Evolutionary conservation across 1,140 invertebrate genomes (phyloP), one percentile per base, ranked within the genome.

Genomic region (Papilio helenus): DNA sequence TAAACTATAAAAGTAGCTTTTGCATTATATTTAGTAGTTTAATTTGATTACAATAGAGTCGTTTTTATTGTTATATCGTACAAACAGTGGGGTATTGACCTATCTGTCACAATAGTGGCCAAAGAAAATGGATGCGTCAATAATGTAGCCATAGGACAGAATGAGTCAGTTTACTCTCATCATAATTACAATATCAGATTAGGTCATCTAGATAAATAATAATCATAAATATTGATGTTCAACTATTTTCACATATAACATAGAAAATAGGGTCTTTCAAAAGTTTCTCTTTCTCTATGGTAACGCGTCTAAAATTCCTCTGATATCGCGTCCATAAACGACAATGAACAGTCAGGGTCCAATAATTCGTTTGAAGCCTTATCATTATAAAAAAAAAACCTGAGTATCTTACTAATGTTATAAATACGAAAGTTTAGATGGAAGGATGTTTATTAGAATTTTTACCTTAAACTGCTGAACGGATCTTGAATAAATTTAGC

Each of bases 111-210:
- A 65, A 65, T 65, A 29, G 61, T 65, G 26, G 14, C 61, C 61
- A 65, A 65, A 65, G 61, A 65, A 65, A 65, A 65, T 65, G 61
- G 26, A 10, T 65, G 61, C 61, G 23, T 61, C 20, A 61, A 23
- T n/a, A n/a, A 12, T 8, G 12, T 12, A 20, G 55, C 61, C 61
- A 29, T 65, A 14, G 26, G 23, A 65, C 61, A 34, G 61, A 23
- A 16, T 65, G 61, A 65, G 9, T 65, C 61, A 65, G 23, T 46
- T 10, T 14, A 46, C 39, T n/a, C n/a, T 34, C 61, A 29, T 29
- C 26, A 65, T 8, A 65, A 65, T 65, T 65, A 65, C 61, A 65
- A 65, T 65, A 65, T 26, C 4, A 65, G 61, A 29, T 65, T 29
- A 65, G 10, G 61, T 65, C 61, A 65, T 26, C 12, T 10, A 14